These are phyloP conservation scores for Brachyrhaphis roseni DNA, from an alignment of 2,797 vertebrate species.

Conservation along the genomic window DNA sequence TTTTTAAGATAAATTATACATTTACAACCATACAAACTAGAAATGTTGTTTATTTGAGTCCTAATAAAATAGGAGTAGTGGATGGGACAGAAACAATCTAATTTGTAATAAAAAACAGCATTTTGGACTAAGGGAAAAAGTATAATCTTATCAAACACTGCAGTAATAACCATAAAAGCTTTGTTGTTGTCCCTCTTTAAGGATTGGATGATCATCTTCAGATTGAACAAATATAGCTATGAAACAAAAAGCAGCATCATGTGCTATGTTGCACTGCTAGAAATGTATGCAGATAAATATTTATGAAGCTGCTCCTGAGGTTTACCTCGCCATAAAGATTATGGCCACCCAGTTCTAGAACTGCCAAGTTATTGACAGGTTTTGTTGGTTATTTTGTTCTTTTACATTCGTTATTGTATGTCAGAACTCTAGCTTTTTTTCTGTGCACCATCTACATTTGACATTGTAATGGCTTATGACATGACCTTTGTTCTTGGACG, in stretches of 20 bases:
- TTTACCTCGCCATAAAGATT: background rate
- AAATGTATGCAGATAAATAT: background rate
- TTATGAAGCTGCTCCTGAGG: background rate
- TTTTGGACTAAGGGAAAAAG: background rate
- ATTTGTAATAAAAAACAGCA: background rate
- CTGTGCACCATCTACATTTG: constrained; percentile 21
- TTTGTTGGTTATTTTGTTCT: background rate
- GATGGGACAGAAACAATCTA: background rate
- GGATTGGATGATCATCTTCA: background rate
- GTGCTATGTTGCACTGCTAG: background rate
- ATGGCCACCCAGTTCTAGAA: background rate
- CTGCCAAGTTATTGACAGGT: background rate
- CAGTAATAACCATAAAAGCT: background rate
- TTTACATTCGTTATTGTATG: background rate
- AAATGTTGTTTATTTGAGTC: background rate
- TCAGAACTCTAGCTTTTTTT: background rate
- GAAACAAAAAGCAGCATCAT: background rate
- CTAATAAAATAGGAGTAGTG: background rate
- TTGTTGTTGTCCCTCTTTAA: background rate
- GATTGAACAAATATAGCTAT: background rate
- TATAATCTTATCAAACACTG: background rate
- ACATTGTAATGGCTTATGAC: background rate
- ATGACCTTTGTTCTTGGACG: constrained; percentile 16
- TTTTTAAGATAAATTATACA: background rate
- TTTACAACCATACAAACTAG: background rate